Evolutionary conservation across 1,140 invertebrate genomes (phyloP).

Genomic region (Drosophila eugracilis): DNA sequence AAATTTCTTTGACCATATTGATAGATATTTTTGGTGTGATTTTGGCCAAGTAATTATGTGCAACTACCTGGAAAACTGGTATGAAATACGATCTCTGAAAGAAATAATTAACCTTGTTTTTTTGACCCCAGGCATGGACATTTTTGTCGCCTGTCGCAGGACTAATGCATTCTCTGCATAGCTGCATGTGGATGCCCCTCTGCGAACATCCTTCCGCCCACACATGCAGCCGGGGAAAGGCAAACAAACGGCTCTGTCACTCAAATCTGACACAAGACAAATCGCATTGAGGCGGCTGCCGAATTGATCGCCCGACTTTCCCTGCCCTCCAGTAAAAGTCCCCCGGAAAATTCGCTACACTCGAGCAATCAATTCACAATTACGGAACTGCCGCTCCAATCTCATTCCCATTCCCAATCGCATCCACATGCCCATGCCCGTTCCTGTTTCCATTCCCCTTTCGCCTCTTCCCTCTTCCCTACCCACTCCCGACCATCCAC

Average conservation of each 20-base stretch:
- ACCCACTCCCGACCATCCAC: background rate
- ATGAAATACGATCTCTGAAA: background rate
- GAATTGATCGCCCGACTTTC: conserved; percentile 69
- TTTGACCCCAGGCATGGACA: background rate
- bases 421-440: background rate
- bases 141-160: conserved; percentile 49
- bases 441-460: conserved; percentile 10
- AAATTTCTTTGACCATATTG: background rate
- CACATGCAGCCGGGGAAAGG: conserved; percentile 41
- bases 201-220: conserved; percentile 4
- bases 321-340: conserved; percentile 1
- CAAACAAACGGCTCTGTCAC: conserved; percentile 79
- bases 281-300: conserved; percentile 60
- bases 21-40: too few species aligned
- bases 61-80: background rate
- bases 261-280: conserved; percentile 82
- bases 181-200: background rate
- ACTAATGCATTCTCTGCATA: conserved; percentile 28
- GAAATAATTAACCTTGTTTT: too few species aligned
- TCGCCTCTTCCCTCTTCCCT: background rate
- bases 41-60: background rate
- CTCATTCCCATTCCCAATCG: background rate
- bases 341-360: conserved; percentile 66
- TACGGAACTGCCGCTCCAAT: conserved; percentile 46
- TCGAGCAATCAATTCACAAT: conserved; percentile 80